Base-by-base conservation (phyloP, 1,140 invertebrate species). In the Ruditapes philippinarum region DNA sequence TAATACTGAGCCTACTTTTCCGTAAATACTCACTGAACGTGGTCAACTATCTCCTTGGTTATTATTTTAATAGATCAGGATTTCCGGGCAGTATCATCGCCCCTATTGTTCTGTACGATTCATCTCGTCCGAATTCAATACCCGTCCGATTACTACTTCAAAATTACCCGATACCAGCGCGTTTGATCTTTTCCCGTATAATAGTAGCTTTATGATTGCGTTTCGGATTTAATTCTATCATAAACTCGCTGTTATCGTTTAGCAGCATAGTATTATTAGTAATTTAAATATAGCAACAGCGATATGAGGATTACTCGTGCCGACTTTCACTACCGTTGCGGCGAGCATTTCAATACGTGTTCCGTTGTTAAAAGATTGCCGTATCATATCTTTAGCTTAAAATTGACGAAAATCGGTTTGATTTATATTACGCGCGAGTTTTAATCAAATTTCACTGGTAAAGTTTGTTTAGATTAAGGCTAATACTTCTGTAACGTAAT, bases 401-500 rank as follows among this genome's bases (percentile, higher is more conserved):
- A 54, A 57, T 62, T 57, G 78, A 80, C 45, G 45, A 60, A 57
- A 49, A 33, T 60, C 54, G 78, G 2, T 60, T 62, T 80, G 78
- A 80, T 80, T 80, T 80, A 80, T 57, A 54, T 70, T 38, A 22
- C 65, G 33, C 9, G 36, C 14, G 36, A 36, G 11, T 57, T 80
- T 80, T 80, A 80, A 80, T 80, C 78, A 80, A 80, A 57, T 60
- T 31, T 22, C 17, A 54, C 54, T n/a, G 78, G n/a, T 28, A 36
- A 57, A 36, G 49, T 40, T 80, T 80, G 78, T 80, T 80, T 80
- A 80, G 78, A 80, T 80, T 54, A 80, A 42, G 33, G 49, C n/a
- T 80, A 80, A 80, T 80, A 31, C 78, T 80, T 40, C 28, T 57
- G 78, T 80, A 60, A 54, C 36, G 49, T 38, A 57, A 60, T 60